Base-by-base conservation (phyloP, 2,888 invertebrate genomes). In the Cryptops parisi region DNA sequence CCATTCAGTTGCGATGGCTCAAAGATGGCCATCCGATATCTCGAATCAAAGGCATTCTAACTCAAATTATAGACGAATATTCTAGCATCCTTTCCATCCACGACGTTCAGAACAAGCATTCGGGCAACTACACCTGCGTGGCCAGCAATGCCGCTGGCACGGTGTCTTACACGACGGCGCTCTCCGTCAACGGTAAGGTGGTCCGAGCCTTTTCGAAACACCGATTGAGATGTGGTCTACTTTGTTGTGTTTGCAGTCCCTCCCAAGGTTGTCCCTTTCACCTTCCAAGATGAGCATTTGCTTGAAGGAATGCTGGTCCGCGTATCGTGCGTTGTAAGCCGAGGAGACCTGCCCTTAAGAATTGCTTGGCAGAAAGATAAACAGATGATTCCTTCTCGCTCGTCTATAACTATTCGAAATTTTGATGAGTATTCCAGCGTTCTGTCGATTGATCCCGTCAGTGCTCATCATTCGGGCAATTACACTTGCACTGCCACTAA, bases 1-100 rank as follows among this genome's bases (percentile, higher is more conserved):
- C 67, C 3, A 57, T 67, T 46, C 58, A 58, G 21, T 60, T 67
- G 39, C 57, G 52, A 46, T 68, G 75, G 76, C 65, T 72, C 40
- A 75, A 75, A 64, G 70, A 75, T 62, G 71, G 69, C 52, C 2
- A 1, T 6, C n/a, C 15, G 6, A 25, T 46, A 22, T 12, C n/a
- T 24, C 1, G 26, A 2, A 46, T n/a, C 9, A 27, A 46, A 46
- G 27, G 27, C 19, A 19, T 46, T 2, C 27, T 27, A 1, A 23
- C 24, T 22, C 24, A 19, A 12, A 9, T 1, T 2, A 17, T 46
- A 19, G 46, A 46, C n/a, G 46, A 46, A 26, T 46, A 46, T 24
- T 46, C 46, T 6, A 46, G 46, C n/a, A 46, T 46, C 27, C 27
- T 46, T 25, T 26, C 22, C 25, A 25, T 46, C 25, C 12, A 46